Base-by-base conservation (phyloP, 2,888 invertebrate genomes). In the Megamerina dolium region DNA sequence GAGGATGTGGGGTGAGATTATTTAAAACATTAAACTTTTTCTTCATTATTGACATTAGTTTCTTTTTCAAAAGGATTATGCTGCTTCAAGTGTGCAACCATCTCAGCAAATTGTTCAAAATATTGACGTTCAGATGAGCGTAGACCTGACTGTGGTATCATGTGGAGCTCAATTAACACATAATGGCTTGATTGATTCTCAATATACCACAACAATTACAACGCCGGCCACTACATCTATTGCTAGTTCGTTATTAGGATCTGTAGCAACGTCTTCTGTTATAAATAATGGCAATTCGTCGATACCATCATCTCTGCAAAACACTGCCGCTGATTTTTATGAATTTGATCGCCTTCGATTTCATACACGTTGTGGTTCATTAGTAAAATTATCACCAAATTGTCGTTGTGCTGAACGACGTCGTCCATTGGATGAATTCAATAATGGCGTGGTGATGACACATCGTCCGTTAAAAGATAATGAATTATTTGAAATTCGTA, bases 361-460 rank as follows among this genome's bases (percentile, higher is more conserved):
- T 71, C 94, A 94, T 70, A 84, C 87, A 37, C 79, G 88, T 50
- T 91, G 90, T 64, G 94, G 94, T 1, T 82, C 86, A 12, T 74
- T 94, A 48, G 88, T 95, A 1, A 91, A 89, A 66, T 73, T 95
- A 18, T 83, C 89, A 1, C 82, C 83, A 53, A 85, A 85, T 59
- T 82, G 85, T 70, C 78, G 91, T 53, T 85, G 88, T 4, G 93
- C 93, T 0, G 90, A 93, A 65, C 77, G 95, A 46, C 79, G 87
- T 41, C 78, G 91, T 45, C 93, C 94, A 0, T 73, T 89, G 5
- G 93, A 93, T 62, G 94, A 95, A 69, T 95, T 94, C 68, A 94
- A 95, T 68, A 93, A 95, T 69, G 94, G 92, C 1, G 92, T 95
- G 3, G 91, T 94, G 2, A 91, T 95, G 88, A 94, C 93, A 2